Percentiles rank a stretch among this genome's conserved stretches.
Conservation (phyloP, 2,113 vertebrate genomes). For the Tonatia bakeri region DNA sequence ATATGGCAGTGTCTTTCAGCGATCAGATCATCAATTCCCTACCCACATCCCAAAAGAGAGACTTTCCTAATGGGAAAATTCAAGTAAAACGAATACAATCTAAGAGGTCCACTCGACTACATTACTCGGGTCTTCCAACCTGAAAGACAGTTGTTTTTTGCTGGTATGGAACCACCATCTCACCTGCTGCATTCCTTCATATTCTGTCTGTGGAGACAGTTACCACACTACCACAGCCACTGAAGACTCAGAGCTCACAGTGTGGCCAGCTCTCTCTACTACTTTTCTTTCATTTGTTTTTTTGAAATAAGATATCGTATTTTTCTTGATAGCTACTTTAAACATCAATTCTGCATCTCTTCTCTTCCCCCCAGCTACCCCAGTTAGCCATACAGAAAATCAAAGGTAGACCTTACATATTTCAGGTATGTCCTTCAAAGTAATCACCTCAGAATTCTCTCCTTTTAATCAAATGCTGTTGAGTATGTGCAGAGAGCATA, state of each 20-base stretch:
- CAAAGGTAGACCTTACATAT: not conserved
- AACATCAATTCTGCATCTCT: not conserved
- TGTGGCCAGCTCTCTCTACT: not conserved
- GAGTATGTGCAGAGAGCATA: not conserved
- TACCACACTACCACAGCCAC: not conserved
- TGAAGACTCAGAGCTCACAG: not conserved
- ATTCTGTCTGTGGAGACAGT: not conserved
- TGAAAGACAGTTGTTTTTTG: not conserved
- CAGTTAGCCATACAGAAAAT: slow-evolving; percentile 14
- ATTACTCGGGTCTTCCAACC: not conserved
- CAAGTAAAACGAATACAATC: not conserved
- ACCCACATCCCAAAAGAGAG: not conserved
- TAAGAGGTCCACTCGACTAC: not conserved
- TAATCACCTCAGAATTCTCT: not conserved
- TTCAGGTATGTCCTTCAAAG: not conserved
- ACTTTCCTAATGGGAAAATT: not conserved
- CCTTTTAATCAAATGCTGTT: not conserved
- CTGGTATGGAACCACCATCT: not conserved
- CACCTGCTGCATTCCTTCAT: not conserved
- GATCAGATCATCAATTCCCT: not conserved
- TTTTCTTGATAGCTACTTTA: slow-evolving; percentile 33
- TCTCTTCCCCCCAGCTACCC: not conserved
- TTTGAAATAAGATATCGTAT: not conserved
- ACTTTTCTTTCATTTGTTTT: not conserved
- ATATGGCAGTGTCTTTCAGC: not conserved